A percentile compares a stretch with the other conserved stretches of the same genome.
Evolutionary conservation across 2,888 invertebrate genomes (phyloP).

Genomic region (Ctenicera cuprea): DNA sequence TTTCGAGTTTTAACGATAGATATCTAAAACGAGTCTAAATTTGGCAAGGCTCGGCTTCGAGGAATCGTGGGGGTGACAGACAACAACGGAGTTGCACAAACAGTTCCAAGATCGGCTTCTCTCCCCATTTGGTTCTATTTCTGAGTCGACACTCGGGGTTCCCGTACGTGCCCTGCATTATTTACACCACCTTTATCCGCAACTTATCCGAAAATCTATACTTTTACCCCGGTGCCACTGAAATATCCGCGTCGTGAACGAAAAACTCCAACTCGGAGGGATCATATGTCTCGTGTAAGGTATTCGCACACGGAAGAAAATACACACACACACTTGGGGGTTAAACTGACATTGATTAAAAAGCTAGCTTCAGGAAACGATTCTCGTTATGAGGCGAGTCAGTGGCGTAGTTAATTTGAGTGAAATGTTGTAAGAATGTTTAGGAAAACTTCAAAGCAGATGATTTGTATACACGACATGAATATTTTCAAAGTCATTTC

Average conservation of each 20-base stretch:
- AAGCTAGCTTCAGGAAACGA: slow-evolving; percentile 24
- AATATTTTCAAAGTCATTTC: too few relatives aligned
- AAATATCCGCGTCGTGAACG: slow-evolving; percentile 43
- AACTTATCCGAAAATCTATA: slow-evolving; percentile 68
- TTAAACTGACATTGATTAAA: slow-evolving; percentile 45
- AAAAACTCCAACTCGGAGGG: slow-evolving; percentile 42
- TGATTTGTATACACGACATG: too few relatives aligned
- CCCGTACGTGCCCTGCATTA: slow-evolving; percentile 69
- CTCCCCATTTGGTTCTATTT: slow-evolving; percentile 65
- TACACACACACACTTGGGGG: slow-evolving; percentile 17
- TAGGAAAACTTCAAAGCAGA: too few relatives aligned
- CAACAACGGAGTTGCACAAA: slow-evolving; percentile 37
- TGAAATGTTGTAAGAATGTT: too few relatives aligned
- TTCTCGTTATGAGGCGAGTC: slow-evolving; percentile 6
- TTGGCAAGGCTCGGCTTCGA: slow-evolving; percentile 25
- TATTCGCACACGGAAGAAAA: slow-evolving; percentile 26
- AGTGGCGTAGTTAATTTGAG: slow-evolving; percentile 12
- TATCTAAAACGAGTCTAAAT: slow-evolving; percentile 36
- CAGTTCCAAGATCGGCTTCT: slow-evolving; percentile 51
- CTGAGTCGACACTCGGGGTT: slow-evolving; percentile 63
- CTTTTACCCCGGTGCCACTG: slow-evolving; percentile 53
- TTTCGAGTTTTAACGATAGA: not conserved
- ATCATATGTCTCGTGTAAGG: slow-evolving; percentile 48
- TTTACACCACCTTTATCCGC: slow-evolving; percentile 69
- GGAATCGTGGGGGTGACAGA: slow-evolving; percentile 35